Conservation (phyloP, 2,888 invertebrate genomes). For the Mallateleia sp. region DNA sequence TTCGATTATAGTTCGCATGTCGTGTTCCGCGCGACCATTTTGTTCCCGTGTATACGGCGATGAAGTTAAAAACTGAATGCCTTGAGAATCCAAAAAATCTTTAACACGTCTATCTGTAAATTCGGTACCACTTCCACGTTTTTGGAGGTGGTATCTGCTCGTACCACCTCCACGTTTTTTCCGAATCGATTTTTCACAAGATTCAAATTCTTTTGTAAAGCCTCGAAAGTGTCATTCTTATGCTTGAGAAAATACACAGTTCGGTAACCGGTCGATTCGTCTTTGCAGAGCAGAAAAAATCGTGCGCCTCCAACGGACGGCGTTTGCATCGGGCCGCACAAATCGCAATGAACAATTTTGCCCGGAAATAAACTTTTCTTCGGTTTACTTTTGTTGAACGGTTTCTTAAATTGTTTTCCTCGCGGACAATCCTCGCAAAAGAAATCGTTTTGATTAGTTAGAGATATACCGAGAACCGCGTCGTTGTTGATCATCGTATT, state of each 20-base stretch:
- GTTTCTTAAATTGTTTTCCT: slow-evolving; percentile 5
- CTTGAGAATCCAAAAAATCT: no score
- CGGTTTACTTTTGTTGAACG: neutral
- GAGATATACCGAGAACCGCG: neutral
- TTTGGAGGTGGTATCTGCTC: slow-evolving; percentile 60
- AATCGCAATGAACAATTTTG: slow-evolving; percentile 19
- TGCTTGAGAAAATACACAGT: slow-evolving; percentile 10
- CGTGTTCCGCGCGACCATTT: slow-evolving; percentile 77
- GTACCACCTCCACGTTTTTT: slow-evolving; percentile 54
- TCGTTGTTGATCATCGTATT: neutral
- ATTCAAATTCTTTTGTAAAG: neutral
- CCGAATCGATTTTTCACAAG: slow-evolving; percentile 47
- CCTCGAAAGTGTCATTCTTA: slow-evolving; percentile 38
- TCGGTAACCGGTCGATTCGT: slow-evolving; percentile 46
- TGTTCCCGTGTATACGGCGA: slow-evolving; percentile 77
- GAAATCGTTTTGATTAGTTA: neutral
- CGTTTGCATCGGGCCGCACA: slow-evolving; percentile 59
- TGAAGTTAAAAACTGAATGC: slow-evolving; percentile 69
- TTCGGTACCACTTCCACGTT: slow-evolving; percentile 27
- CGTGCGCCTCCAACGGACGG: slow-evolving; percentile 56
- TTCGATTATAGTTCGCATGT: slow-evolving; percentile 77
- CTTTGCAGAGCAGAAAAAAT: slow-evolving; percentile 65
- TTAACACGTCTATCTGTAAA: slow-evolving; percentile 42
- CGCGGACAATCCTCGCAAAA: neutral
- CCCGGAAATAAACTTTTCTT: slow-evolving; percentile 9